phyloP scores from a whole-genome alignment of 2,888 invertebrate genomes.

The Atrina japonica region DNA sequence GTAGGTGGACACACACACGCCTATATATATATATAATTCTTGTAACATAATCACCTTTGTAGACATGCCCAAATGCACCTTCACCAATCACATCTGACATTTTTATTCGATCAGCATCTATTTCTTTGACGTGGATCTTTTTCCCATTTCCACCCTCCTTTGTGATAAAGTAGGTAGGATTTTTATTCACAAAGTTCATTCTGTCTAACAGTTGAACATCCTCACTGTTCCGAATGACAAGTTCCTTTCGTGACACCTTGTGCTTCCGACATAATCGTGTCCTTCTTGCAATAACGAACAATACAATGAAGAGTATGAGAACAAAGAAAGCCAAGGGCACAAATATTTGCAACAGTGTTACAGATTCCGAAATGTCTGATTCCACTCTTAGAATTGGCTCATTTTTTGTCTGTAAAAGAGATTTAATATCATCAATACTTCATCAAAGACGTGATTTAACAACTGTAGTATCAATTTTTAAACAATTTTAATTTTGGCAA shows the following conservation, averaged over 20 bases:
- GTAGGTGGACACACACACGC: too few species aligned
- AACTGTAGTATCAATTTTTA: too few species aligned
- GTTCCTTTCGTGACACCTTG: constrained; percentile 56
- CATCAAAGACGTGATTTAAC: neutral
- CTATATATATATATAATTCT: too few species aligned
- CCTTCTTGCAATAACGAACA: constrained; percentile 54
- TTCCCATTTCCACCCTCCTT: constrained; percentile 50
- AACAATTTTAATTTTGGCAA: too few species aligned
- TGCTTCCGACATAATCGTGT: constrained; percentile 45
- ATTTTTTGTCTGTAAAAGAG: constrained; percentile 15
- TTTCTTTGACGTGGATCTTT: constrained; percentile 58
- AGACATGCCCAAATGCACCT: constrained; percentile 94
- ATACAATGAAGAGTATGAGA: constrained; percentile 52
- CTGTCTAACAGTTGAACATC: constrained; percentile 72
- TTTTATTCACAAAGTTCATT: constrained; percentile 75
- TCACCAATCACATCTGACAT: constrained; percentile 90
- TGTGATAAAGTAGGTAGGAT: constrained; percentile 73
- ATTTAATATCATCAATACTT: neutral
- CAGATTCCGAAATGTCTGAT: constrained; percentile 15
- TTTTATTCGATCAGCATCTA: constrained; percentile 84
- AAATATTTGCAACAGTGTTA: constrained; percentile 55
- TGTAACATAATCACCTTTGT: too few species aligned
- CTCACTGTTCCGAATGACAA: constrained; percentile 66
- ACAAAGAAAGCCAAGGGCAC: constrained; percentile 61
- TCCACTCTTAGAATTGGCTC: neutral